phyloP scores from a whole-genome alignment of 1,140 invertebrate species.

The Hirudo medicinalis region DNA sequence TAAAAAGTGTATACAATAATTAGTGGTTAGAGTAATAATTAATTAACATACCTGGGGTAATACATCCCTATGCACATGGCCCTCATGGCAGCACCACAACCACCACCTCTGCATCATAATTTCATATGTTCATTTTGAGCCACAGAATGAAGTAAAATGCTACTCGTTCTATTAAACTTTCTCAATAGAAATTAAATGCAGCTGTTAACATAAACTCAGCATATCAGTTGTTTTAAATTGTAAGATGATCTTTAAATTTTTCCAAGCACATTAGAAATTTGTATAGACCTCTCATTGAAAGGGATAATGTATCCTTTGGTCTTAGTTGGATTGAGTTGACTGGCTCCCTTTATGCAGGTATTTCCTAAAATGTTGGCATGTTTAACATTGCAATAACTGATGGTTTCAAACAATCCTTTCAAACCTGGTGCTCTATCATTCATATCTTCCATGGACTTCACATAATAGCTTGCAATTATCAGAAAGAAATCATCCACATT shows the following conservation, averaged over 20 bases:
- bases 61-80: constrained; percentile 39
- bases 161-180: background rate
- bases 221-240: no score
- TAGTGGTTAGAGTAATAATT: background rate
- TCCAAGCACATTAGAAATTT: no score
- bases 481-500: constrained; percentile 8
- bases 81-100: constrained; percentile 40
- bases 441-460: constrained; percentile 14
- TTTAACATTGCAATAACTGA: background rate
- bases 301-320: constrained; percentile 2
- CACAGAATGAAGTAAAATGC: background rate
- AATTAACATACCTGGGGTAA: constrained; percentile 29
- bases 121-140: background rate
- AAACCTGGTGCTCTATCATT: constrained; percentile 16
- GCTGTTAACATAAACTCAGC: no score
- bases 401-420: background rate
- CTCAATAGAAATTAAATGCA: background rate
- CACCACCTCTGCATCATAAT: constrained; percentile 28
- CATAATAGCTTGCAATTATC: constrained; percentile 10
- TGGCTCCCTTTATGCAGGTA: background rate
- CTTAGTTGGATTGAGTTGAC: background rate
- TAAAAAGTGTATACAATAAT: background rate
- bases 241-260: no score
- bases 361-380: background rate
- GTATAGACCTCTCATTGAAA: background rate